Conservation (phyloP, 2,888 invertebrate species). For the Priocnemis perturbator region DNA sequence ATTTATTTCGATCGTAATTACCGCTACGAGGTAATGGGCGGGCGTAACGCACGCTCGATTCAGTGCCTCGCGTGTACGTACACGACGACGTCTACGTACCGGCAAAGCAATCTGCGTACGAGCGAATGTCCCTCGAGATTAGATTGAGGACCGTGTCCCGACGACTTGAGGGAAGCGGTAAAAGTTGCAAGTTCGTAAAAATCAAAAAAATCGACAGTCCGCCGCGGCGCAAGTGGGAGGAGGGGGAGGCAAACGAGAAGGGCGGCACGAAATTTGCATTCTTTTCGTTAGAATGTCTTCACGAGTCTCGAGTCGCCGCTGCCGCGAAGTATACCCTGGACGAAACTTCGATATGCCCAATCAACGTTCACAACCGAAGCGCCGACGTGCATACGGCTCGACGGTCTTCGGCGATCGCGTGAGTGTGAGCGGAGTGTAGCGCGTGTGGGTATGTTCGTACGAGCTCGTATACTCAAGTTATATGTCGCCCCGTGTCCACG, state of each 20-base stretch:
- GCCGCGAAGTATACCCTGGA: background rate
- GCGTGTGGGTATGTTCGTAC: conserved; percentile 3
- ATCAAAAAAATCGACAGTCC: conserved; percentile 4
- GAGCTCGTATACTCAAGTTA: conserved; percentile 27
- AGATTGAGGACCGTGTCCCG: conserved; percentile 20
- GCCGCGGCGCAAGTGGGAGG: no score
- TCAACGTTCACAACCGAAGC: conserved; percentile 28
- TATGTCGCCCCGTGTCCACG: conserved; percentile 37
- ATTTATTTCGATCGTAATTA: conserved; percentile 30
- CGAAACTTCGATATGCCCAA: conserved; percentile 43
- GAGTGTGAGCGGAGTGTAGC: background rate
- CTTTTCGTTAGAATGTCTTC: conserved; percentile 35
- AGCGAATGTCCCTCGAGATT: conserved; percentile 18
- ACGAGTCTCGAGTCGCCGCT: conserved; percentile 7
- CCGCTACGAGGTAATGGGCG: conserved; percentile 29
- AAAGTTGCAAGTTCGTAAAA: conserved; percentile 16
- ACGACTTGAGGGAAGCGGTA: background rate
- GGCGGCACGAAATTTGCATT: conserved; percentile 43
- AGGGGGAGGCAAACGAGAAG: no score
- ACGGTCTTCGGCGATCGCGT: background rate
- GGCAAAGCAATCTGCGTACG: no score
- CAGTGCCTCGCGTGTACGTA: background rate
- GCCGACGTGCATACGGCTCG: background rate
- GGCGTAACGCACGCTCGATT: conserved; percentile 23
- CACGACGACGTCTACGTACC: background rate